Percentiles rank a stretch among this genome's conserved stretches.
These are phyloP conservation scores for Netelia inedita DNA, from an alignment of 2,888 invertebrate genomes.

Conservation along the genomic window DNA sequence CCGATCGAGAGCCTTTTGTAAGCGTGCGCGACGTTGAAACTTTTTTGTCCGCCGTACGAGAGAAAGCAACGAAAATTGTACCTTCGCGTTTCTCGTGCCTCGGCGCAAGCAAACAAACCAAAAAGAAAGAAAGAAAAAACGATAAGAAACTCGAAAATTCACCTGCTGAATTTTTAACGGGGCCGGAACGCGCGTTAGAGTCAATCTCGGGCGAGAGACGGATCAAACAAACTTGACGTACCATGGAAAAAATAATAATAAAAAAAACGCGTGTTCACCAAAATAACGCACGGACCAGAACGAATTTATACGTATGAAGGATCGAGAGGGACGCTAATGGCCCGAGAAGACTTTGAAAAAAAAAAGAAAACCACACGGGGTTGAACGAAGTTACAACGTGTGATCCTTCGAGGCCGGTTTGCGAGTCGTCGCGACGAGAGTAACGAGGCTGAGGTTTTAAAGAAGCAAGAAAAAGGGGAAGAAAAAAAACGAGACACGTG, in stretches of 20 bases:
- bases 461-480: neutral
- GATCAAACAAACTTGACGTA: neutral
- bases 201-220: neutral
- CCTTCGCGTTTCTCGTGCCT: conserved; percentile 14
- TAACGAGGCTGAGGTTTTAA: neutral
- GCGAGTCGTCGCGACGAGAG: too few species aligned
- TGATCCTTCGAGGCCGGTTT: neutral
- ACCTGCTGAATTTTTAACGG: conserved; percentile 5
- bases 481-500: conserved; percentile 1
- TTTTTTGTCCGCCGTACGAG: too few species aligned
- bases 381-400: neutral
- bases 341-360: neutral
- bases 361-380: neutral
- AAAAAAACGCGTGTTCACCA: neutral
- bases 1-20: neutral
- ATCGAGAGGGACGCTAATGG: neutral
- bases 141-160: neutral
- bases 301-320: neutral
- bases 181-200: neutral
- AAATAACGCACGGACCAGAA: neutral
- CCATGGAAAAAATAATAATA: neutral
- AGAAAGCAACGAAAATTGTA: neutral
- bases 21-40: too few species aligned
- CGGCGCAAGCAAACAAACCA: too few species aligned
- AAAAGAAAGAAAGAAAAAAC: too few species aligned